Evolutionary conservation across 2,888 invertebrate genomes (phyloP).

Genomic region (Andrena marginata): DNA sequence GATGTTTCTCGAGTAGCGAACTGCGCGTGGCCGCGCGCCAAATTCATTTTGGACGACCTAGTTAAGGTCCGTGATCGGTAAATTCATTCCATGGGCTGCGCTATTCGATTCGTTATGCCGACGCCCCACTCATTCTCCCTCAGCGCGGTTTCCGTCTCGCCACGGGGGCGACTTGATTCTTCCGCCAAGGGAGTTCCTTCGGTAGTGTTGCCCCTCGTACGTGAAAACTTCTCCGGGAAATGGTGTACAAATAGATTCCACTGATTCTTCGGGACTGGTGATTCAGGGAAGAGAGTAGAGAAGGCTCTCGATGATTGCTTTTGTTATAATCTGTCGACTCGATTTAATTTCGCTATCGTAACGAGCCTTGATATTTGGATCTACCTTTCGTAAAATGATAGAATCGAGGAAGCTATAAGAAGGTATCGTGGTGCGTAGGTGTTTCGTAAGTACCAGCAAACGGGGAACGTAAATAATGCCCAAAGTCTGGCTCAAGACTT

Average conservation of each 20-base stretch:
- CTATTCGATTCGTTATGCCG: conserved; percentile 41
- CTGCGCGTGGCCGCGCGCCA: conserved; percentile 49
- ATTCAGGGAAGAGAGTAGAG: too few relatives aligned
- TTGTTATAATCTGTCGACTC: too few relatives aligned
- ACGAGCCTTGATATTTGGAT: too few relatives aligned
- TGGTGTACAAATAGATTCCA: too few relatives aligned
- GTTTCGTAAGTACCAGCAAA: conserved; percentile 24
- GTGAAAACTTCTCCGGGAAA: too few relatives aligned
- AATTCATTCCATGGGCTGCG: conserved; percentile 3
- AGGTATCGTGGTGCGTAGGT: conserved; percentile 12
- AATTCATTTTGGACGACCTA: conserved; percentile 46
- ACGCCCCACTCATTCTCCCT: conserved; percentile 12
- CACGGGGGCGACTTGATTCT: not conserved
- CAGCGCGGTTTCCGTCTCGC: not conserved
- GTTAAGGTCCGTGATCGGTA: conserved; percentile 29
- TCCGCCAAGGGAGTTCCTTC: too few relatives aligned
- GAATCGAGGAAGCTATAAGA: not conserved
- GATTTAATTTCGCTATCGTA: too few relatives aligned
- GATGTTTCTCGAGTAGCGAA: not conserved
- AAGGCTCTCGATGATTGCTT: too few relatives aligned
- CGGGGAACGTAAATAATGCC: conserved; percentile 46
- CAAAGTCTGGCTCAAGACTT: conserved; percentile 57
- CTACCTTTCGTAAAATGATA: not conserved
- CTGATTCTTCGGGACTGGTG: too few relatives aligned
- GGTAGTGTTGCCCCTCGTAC: too few relatives aligned